Conservation (phyloP, 1,140 invertebrate species). For the Geopemphigus sp. region DNA sequence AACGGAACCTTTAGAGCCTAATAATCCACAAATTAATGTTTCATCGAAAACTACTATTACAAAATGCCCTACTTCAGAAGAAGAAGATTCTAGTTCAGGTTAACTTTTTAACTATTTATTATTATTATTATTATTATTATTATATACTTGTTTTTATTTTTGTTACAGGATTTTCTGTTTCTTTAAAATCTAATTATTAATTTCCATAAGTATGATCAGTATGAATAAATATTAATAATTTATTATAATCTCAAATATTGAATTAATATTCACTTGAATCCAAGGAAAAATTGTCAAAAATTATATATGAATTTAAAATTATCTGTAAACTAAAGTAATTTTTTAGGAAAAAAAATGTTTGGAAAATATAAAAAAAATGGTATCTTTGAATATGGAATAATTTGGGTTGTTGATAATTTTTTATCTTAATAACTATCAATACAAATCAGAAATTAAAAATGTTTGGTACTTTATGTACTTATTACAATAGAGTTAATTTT, state of each 20-base stretch:
- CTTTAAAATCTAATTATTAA: constrained; percentile 1
- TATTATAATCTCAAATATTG: no score
- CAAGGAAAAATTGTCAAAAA: no score
- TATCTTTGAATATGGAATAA: background rate
- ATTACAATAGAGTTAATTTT: no score
- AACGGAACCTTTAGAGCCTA: background rate
- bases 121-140: background rate
- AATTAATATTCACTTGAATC: no score
- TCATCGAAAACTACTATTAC: background rate
- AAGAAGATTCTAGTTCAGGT: constrained; percentile 33
- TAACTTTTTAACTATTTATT: background rate
- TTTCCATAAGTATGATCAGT: background rate
- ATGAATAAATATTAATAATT: background rate
- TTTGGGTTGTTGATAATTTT: background rate
- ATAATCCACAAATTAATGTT: background rate
- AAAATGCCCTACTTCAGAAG: constrained; percentile 10
- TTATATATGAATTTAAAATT: no score
- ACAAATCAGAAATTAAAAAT: background rate
- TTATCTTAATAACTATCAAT: background rate
- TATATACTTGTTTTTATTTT: background rate
- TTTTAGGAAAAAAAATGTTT: background rate
- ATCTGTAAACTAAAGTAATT: background rate
- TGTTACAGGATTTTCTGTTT: constrained; percentile 10
- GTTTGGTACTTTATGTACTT: no score
- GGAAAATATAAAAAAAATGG: background rate